A percentile compares a stretch with the other conserved stretches of the same genome.
These are phyloP conservation scores for Cryptosula pallasiana DNA, from an alignment of 2,888 invertebrate species.

Conservation along the genomic window DNA sequence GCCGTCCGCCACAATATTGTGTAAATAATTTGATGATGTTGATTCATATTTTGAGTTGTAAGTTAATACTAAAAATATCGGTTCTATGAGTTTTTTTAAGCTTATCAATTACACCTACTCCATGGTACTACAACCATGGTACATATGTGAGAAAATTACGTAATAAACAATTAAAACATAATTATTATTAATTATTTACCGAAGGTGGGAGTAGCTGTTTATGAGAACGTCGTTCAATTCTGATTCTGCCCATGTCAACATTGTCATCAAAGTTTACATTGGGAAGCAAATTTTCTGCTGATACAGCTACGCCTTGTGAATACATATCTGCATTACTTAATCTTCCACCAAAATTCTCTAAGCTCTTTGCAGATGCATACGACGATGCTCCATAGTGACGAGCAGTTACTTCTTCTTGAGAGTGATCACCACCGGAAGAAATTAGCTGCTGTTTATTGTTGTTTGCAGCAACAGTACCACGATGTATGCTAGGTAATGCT, in stretches of 20 bases:
- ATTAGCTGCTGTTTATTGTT: not conserved
- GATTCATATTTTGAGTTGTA: no score
- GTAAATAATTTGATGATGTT: no score
- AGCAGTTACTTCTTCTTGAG: not conserved
- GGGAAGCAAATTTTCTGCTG: not conserved
- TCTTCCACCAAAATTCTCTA: not conserved
- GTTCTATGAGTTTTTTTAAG: not conserved
- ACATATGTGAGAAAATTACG: no score
- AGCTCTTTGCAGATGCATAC: conserved; percentile 7
- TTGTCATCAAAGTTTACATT: not conserved
- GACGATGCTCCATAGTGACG: not conserved
- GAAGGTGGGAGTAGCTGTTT: conserved; percentile 11
- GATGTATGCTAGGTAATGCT: conserved; percentile 12
- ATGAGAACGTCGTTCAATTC: conserved; percentile 14
- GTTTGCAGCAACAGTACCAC: not conserved
- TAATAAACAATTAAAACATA: not conserved
- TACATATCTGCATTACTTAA: not conserved
- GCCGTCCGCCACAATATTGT: no score
- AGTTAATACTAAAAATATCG: no score
- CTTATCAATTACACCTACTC: not conserved
- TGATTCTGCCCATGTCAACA: conserved; percentile 15
- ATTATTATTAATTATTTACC: not conserved
- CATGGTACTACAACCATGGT: no score
- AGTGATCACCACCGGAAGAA: not conserved
- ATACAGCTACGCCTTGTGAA: not conserved